Evolutionary conservation across 1,140 invertebrate species (phyloP), one percentile per base, ranked within the genome.

Genomic region (Agrypnia vestita): DNA sequence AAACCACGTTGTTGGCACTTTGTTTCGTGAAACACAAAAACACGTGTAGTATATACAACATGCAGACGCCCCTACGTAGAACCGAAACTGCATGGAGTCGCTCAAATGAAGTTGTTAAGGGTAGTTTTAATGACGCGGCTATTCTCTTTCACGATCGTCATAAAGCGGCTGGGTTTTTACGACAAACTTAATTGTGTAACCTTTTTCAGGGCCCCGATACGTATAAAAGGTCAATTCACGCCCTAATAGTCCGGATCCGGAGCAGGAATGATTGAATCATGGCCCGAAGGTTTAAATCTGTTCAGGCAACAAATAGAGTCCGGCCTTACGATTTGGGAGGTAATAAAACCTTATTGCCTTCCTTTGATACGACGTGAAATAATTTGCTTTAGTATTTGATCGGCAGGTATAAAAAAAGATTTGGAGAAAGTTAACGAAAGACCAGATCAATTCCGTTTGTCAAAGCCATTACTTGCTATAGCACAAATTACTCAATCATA

Each of bases 181-280:
- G 69, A 55, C 47, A 55, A 73, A 73, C 51, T 73, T 73, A 73
- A 73, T 73, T 51, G 69, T 73, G 51, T 19, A 71, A 51, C 69
- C 49, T 73, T 73, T 73, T 13, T n/a, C 43, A 35, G 9, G 43
- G 44, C n/a, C 44, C 19, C 12, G 9, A 49, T 47, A 69, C 64
- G 15, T 46, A 69, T 69, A 69, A 69, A 62, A 69, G 64, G 44
- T 46, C 64, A 19, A 46, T 69, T 69, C 64, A 69, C 64, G 64
- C 64, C 64, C 64, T 69, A 69, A 47, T 69, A 69, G 64, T 49
- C 64, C 43, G 44, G n/a, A 47, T n/a, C 15, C n/a, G 64, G 64
- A 15, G 15, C 35, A 69, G 44, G 19, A 13, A 46, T 69, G 64
- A 69, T 69, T 69, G 64, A 69, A 69, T 49, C 44, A 69, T 67